Conservation (phyloP, 2,888 invertebrate species). For the Oxytorus armatus region DNA sequence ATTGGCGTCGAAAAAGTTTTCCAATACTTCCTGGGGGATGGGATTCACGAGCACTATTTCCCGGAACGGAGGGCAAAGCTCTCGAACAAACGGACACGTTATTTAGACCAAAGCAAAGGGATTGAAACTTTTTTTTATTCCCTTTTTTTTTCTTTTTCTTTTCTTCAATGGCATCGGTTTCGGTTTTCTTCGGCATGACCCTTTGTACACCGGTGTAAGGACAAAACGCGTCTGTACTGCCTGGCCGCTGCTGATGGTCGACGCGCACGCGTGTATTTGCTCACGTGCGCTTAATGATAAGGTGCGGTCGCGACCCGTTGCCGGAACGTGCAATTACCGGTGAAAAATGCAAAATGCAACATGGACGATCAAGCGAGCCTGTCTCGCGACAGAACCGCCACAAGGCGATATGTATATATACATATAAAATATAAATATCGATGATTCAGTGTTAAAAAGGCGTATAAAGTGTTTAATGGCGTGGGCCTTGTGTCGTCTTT, state of each 20-base stretch:
- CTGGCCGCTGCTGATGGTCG: slow-evolving; percentile 25
- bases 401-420: slow-evolving; percentile 65
- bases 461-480: neutral
- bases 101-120: slow-evolving; percentile 11
- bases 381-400: slow-evolving; percentile 63
- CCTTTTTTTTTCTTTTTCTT: slow-evolving; percentile 19
- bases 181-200: slow-evolving; percentile 33
- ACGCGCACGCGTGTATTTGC: slow-evolving; percentile 76
- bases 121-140: slow-evolving; percentile 49
- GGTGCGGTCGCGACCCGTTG: slow-evolving; percentile 74
- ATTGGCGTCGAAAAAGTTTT: slow-evolving; percentile 20
- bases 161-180: slow-evolving; percentile 37
- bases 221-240: slow-evolving; percentile 35
- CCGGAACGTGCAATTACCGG: slow-evolving; percentile 78
- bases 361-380: slow-evolving; percentile 55
- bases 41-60: no score
- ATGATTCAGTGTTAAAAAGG: slow-evolving; percentile 7
- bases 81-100: slow-evolving; percentile 37
- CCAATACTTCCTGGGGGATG: neutral
- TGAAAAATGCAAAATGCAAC: slow-evolving; percentile 81
- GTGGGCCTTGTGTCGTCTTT: no score
- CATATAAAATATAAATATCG: slow-evolving; percentile 25
- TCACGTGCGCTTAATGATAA: slow-evolving; percentile 83
- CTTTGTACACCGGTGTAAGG: slow-evolving; percentile 31
- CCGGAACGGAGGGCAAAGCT: slow-evolving; percentile 61